Evolutionary conservation across 2,113 vertebrate species (phyloP).

Genomic region (Natator depressus): DNA sequence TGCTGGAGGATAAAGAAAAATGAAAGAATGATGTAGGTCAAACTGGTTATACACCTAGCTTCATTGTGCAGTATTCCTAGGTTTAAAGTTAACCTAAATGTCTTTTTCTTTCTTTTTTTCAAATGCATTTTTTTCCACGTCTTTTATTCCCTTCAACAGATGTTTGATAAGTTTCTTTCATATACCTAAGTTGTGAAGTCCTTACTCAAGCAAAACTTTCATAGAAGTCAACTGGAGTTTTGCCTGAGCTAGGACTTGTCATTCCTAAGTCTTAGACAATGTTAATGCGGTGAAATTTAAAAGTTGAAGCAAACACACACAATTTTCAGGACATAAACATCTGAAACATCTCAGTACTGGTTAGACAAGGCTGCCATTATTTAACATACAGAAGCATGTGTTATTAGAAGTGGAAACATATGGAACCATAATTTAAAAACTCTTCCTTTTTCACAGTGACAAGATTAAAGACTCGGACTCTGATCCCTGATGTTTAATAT

Average conservation of each 20-base stretch:
- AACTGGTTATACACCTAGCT: neutral
- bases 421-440: neutral
- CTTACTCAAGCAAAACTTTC: neutral
- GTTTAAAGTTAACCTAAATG: neutral
- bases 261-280: neutral
- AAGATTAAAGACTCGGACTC: neutral
- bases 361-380: neutral
- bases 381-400: neutral
- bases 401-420: neutral
- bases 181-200: neutral
- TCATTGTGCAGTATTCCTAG: neutral
- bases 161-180: neutral
- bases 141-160: neutral
- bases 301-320: neutral
- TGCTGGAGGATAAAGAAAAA: too few relatives aligned
- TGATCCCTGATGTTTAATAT: neutral
- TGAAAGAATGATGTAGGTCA: neutral
- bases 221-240: neutral
- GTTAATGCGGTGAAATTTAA: neutral
- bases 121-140: neutral
- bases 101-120: too few relatives aligned
- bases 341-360: neutral
- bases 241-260: neutral
- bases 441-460: neutral
- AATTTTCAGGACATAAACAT: neutral